Base-by-base conservation (phyloP, 2,113 vertebrate species). In the Orcinus orca region DNA sequence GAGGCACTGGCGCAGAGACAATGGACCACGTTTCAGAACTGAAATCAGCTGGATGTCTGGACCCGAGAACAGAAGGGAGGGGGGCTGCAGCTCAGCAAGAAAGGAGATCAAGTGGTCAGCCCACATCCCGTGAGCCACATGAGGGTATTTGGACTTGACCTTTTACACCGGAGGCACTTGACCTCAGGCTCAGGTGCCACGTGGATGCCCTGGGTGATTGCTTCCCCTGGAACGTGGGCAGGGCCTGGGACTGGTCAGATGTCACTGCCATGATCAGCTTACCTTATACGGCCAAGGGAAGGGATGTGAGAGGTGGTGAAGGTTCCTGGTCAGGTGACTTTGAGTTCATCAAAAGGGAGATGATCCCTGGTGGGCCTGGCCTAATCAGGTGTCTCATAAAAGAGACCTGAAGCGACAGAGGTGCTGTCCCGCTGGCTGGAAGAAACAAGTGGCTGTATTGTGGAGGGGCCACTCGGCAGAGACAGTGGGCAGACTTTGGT, bases 41-140 rank as follows among this genome's bases (percentile, higher is more conserved):
- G 29, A 8, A 53, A 14, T 31, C 14, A 10, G 55, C 31, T 20
- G 1, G 8, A 18, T 8, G 12, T 31, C 20, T 18, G 68, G 33
- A n/a, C 41, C 5, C 9, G 73, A 81, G 82, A 13, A 47, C 12
- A 15, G 12, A 13, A 17, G 6, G 1, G 2, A 9, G 41, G 20
- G 38, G 31, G 2, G 21, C 17, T 5, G 4, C 4, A 23, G 21
- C 0, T 1, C 4, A 36, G 11, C 29, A 15, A 21, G 38, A 14
- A 9, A 41, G 18, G 25, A 60, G 31, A 36, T 2, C 55, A 47
- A 63, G 2, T 0, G 14, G 23, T 31, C 38, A 26, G 20, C 7
- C 11, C 5, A 5, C 1, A 20, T 6, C 8, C 0, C 0, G 0
- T 3, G 60, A 60, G 74, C 82, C 12, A 1, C 1, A 1, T n/a